Base-by-base conservation (phyloP, 2,888 invertebrate genomes). In the Eupeodes luniger region DNA sequence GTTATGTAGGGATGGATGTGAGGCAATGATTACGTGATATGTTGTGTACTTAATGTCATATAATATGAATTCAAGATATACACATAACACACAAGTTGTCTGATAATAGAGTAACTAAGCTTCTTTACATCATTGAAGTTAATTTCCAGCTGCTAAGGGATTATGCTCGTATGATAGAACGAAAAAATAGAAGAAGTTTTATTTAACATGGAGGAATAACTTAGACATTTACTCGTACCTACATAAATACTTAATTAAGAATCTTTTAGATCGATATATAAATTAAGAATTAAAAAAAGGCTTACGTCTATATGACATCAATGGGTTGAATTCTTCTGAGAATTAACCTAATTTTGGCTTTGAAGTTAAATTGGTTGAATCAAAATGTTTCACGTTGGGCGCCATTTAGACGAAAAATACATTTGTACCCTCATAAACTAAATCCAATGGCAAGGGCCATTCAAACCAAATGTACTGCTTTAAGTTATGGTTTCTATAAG, bases 1-100 rank as follows among this genome's bases (percentile, higher is more conserved):
- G 27, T 19, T 19, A 1, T 1, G 27, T 27, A 27, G 27, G 27
- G 27, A 1, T 27, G 27, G 3, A n/a, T 69, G 34, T 40, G 34
- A 83, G 34, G 59, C 27, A 72, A 72, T 72, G 59, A 72, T 72
- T 57, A 72, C 47, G 72, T 59, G 72, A 72, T 59, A 72, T 72
- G 59, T 72, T 72, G 72, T 72, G 72, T 59, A 59, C 47, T 59
- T 72, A 72, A 72, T 59, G 59, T 34, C 72, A 47, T 59, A 34
- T 59, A 72, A 72, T 72, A 72, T 72, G 34, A n/a, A 72, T 59
- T 66, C 64, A 66, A 66, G 47, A 66, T 47, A 27, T 19, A 55
- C 55, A 47, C 62, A 61, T 27, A 27, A 27, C 57, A 57, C 36
- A 72, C 6, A 44, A 47, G 47, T 72, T 72, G 59, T 59, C 72